These are phyloP conservation scores for Vidua macroura DNA, from an alignment of 2,113 vertebrate species.

Conservation along the genomic window DNA sequence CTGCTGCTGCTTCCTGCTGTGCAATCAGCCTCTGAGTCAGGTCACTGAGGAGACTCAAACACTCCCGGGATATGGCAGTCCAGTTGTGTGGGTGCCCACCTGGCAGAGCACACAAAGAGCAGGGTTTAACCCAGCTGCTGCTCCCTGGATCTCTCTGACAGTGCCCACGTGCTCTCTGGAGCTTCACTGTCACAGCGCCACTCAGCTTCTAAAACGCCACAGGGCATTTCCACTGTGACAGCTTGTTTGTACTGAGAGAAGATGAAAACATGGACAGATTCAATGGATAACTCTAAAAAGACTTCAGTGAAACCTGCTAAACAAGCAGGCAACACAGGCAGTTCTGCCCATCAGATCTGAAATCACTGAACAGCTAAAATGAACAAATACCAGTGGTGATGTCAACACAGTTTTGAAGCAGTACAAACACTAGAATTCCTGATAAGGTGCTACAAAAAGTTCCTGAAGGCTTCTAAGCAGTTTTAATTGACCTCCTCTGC, in stretches of 20 bases:
- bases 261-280: not conserved
- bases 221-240: not conserved
- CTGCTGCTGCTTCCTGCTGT: conserved; percentile 88
- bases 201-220: not conserved
- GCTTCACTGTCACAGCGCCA: not conserved
- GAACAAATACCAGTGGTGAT: not conserved
- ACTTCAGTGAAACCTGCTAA: not conserved
- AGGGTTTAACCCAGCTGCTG: not conserved
- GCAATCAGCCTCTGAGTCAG: conserved; percentile 86
- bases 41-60: conserved; percentile 84
- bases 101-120: conserved; percentile 35
- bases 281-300: not conserved
- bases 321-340: not conserved
- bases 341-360: not conserved
- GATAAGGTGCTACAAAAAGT: not conserved
- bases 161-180: not conserved
- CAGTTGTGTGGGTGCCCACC: conserved; percentile 96
- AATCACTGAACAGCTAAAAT: not conserved
- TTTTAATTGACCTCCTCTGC: not conserved
- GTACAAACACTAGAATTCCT: not conserved
- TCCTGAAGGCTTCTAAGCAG: not conserved
- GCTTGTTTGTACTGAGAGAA: not conserved
- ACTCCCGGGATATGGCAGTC: conserved; percentile 89
- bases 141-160: not conserved
- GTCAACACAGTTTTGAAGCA: not conserved